These are phyloP conservation scores for Pterois miles DNA, from an alignment of 2,797 vertebrate species.

Conservation along the genomic window DNA sequence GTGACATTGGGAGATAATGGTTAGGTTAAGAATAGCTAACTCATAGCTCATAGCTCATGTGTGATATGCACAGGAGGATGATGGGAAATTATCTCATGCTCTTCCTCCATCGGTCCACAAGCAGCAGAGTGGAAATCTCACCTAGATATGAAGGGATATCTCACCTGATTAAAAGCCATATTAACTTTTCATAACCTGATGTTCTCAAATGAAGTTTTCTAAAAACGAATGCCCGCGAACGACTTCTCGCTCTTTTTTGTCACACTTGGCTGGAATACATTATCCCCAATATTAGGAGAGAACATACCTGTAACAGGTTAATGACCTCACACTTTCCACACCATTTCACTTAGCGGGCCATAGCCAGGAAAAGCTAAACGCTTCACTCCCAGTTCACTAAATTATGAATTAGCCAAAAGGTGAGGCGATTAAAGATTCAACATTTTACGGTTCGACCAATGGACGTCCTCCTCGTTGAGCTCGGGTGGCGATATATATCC, in stretches of 20 bases:
- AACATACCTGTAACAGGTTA: slow-evolving; percentile 81
- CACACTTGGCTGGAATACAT: slow-evolving; percentile 75
- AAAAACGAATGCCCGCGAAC: slow-evolving; percentile 43
- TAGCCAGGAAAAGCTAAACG: slow-evolving; percentile 76
- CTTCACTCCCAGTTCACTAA: slow-evolving; percentile 78
- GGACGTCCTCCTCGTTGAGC: slow-evolving; percentile 43
- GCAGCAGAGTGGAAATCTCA: slow-evolving; percentile 61
- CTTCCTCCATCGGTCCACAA: slow-evolving; percentile 25
- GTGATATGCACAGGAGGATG: slow-evolving; percentile 43
- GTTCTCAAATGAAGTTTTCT: slow-evolving; percentile 67
- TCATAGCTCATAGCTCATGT: too few species aligned
- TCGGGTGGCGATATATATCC: slow-evolving; percentile 45
- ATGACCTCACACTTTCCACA: slow-evolving; percentile 84
- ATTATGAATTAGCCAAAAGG: slow-evolving; percentile 84
- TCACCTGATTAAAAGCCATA: slow-evolving; percentile 70
- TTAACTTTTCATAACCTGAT: slow-evolving; percentile 76
- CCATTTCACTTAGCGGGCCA: slow-evolving; percentile 81
- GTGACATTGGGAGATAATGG: slow-evolving; percentile 14
- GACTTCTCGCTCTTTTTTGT: slow-evolving; percentile 64
- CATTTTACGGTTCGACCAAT: slow-evolving; percentile 66
- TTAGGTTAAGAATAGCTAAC: slow-evolving; percentile 24
- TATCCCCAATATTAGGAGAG: slow-evolving; percentile 76
- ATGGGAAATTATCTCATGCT: slow-evolving; percentile 36
- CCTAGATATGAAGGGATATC: slow-evolving; percentile 60
- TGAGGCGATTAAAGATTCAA: slow-evolving; percentile 82